These are phyloP conservation scores for Sinotaia quadrata DNA, from an alignment of 2,888 invertebrate genomes.

Conservation along the genomic window DNA sequence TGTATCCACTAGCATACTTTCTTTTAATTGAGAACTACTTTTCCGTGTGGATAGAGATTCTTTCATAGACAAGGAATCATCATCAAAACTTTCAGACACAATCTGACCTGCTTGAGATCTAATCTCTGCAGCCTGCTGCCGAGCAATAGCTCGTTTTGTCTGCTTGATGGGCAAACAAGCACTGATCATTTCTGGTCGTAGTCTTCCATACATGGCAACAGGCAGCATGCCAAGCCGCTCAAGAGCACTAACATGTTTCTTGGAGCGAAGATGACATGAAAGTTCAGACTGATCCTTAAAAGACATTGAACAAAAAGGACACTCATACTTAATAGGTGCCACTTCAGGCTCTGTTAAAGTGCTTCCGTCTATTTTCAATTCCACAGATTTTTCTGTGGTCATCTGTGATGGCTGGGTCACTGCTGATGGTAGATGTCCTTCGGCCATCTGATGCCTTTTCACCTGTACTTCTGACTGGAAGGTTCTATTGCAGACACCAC, in stretches of 20 bases:
- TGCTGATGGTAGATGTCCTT: constrained; percentile 22
- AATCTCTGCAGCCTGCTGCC: not conserved
- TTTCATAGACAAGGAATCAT: not conserved
- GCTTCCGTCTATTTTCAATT: constrained; percentile 18
- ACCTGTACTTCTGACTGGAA: constrained; percentile 92
- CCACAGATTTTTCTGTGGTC: constrained; percentile 3
- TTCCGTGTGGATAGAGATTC: too few species aligned
- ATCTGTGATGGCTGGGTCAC: constrained; percentile 10
- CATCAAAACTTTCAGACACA: too few species aligned
- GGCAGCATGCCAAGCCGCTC: constrained; percentile 94
- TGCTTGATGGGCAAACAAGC: too few species aligned
- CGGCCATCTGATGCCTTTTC: constrained; percentile 22
- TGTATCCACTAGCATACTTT: too few species aligned
- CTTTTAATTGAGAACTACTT: not conserved
- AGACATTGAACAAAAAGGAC: constrained; percentile 24
- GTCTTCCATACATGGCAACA: constrained; percentile 93
- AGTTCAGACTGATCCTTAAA: constrained; percentile 20
- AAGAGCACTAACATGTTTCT: constrained; percentile 94
- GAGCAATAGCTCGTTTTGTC: too few species aligned
- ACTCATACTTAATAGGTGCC: not conserved
- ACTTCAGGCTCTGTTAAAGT: not conserved
- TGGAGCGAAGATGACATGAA: constrained; percentile 86
- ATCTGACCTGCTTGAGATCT: too few species aligned
- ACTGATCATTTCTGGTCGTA: constrained; percentile 79
- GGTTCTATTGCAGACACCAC: constrained; percentile 91